These are phyloP conservation scores for Drosophila anceps DNA, from an alignment of 2,888 invertebrate genomes.

Conservation along the genomic window DNA sequence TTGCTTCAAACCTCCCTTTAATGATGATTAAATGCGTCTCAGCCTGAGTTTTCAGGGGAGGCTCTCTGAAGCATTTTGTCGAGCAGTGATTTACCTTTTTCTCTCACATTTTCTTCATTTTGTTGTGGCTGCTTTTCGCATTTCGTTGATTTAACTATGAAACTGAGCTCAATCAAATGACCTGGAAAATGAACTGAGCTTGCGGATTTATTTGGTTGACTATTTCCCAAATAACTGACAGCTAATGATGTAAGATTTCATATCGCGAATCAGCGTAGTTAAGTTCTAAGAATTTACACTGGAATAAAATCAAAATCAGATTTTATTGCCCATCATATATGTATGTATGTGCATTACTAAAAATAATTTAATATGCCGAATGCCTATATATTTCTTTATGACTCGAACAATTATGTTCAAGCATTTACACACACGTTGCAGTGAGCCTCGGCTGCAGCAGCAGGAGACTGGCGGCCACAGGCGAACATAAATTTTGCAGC, in stretches of 20 bases:
- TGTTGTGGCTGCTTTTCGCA: not conserved
- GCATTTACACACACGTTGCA: conserved; percentile 24
- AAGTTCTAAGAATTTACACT: conserved; percentile 2
- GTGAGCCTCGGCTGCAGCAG: conserved; percentile 19
- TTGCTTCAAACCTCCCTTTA: conserved; percentile 58
- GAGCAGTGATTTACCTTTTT: conserved; percentile 58
- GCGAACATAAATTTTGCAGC: conserved; percentile 68
- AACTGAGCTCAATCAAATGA: conserved; percentile 60
- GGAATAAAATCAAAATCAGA: not conserved
- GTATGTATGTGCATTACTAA: conserved; percentile 5
- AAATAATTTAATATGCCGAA: conserved; percentile 27
- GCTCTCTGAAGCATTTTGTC: conserved; percentile 51
- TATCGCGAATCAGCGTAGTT: not conserved
- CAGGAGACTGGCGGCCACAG: conserved; percentile 33
- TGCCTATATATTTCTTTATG: conserved; percentile 31
- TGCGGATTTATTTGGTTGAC: conserved; percentile 52
- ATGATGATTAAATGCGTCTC: conserved; percentile 78
- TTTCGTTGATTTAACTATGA: conserved; percentile 37
- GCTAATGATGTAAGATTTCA: conserved; percentile 34
- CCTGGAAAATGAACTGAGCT: conserved; percentile 71
- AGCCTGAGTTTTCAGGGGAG: conserved; percentile 31
- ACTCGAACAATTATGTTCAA: conserved; percentile 35
- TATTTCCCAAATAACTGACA: conserved; percentile 17
- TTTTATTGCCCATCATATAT: conserved; percentile 10
- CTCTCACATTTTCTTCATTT: not conserved